Base-by-base conservation (phyloP, 2,797 vertebrate genomes). In the Acipenser ruthenus region DNA sequence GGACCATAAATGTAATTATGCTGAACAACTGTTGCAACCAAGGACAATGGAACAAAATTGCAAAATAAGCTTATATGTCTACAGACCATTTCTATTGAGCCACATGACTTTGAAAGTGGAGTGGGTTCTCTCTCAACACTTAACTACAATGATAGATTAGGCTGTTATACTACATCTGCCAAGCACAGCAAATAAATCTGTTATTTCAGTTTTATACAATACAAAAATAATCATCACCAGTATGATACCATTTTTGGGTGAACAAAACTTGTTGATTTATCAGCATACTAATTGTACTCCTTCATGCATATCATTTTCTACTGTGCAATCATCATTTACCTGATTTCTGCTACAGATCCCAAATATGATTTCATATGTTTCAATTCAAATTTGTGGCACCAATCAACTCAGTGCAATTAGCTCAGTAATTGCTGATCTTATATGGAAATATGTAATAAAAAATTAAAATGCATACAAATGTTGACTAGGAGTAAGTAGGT, bases 291-390 rank as follows among this genome's bases (percentile, higher is more conserved):
- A 67, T 70, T 68, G 67, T 73, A 69, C 63, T 64, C 59, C 60
- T 69, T 64, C 74, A 73, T 74, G 72, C 71, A 70, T 71, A 72
- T 60, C 51, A 72, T 71, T 15, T 62, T 68, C 65, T 70, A 67
- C 75, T 74, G 74, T 60, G 56, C 59, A 12, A 48, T 63, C 60
- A 55, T 8, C 23, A 9, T 8, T 60, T 53, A 51, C 65, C 70
- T 68, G 37, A 18, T 68, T 68, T 60, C 53, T 58, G 15, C 15
- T 37, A 8, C 52, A 50, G 15, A 9, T 37, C 68, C 71, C 67
- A 65, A 49, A 74, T 65, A 61, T 58, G 49, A 65, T 69, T 72
- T 62, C 47, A 68, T 63, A 66, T 63, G 70, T 69, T 68, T 60
- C 63, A 68, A 74, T 69, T 68, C 51, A 58, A 65, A 67, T 61